phyloP scores from a whole-genome alignment of 2,888 invertebrate genomes.

The Amiota communis region DNA sequence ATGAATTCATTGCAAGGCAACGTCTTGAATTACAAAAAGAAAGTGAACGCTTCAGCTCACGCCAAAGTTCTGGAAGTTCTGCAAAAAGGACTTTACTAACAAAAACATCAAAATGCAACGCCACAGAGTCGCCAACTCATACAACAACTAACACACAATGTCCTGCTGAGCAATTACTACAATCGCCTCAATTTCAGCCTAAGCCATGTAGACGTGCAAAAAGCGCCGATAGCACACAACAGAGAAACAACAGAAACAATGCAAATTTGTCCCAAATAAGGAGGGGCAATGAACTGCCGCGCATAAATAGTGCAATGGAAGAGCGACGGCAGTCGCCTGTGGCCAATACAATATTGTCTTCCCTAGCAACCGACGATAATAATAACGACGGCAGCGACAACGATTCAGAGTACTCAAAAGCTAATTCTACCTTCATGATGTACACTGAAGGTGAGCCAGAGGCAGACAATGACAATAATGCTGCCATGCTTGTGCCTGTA shows the following conservation, averaged over 20 bases:
- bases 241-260: constrained; percentile 37
- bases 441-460: constrained; percentile 13
- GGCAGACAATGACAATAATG: constrained; percentile 10
- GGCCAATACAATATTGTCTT: constrained; percentile 36
- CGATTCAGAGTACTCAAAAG: background rate
- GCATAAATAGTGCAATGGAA: constrained; percentile 1
- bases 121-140: background rate
- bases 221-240: constrained; percentile 33
- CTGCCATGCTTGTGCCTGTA: constrained; percentile 25
- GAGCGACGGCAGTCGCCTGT: constrained; percentile 9
- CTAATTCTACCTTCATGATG: constrained; percentile 12
- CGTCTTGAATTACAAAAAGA: constrained; percentile 55
- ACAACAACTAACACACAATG: constrained; percentile 36
- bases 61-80: background rate
- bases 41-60: constrained; percentile 45
- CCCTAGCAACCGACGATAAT: constrained; percentile 54
- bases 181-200: constrained; percentile 42
- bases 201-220: constrained; percentile 46
- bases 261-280: background rate
- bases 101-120: background rate
- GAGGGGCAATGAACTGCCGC: constrained; percentile 50
- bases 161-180: constrained; percentile 52
- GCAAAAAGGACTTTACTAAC: too few relatives aligned
- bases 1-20: constrained; percentile 58
- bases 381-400: background rate